Conservation (phyloP, 2,113 vertebrate genomes). For the Lanius collurio region DNA sequence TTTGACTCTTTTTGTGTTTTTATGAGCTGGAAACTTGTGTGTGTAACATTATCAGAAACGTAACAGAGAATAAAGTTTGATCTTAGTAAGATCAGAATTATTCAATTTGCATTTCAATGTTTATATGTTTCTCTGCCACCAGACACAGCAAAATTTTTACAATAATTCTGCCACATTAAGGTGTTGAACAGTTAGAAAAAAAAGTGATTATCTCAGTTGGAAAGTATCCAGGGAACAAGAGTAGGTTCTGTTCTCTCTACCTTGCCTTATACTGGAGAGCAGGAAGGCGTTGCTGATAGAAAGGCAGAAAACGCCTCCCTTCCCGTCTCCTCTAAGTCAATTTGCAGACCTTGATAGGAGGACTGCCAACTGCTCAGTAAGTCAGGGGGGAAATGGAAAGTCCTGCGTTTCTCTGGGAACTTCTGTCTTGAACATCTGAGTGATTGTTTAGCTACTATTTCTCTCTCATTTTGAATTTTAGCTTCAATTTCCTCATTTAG, state of each 20-base stretch:
- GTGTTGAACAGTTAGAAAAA: background rate
- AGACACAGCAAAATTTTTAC: background rate
- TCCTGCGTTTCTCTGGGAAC: background rate
- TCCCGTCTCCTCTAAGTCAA: background rate
- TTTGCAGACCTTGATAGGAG: background rate
- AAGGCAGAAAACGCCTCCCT: rapidly evolving
- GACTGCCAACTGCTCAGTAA: background rate
- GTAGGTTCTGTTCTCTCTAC: background rate
- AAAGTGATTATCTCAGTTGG: background rate
- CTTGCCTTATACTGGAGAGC: background rate
- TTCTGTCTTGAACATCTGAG: background rate
- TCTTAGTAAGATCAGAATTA: background rate
- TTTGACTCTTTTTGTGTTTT: background rate
- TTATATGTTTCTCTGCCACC: background rate
- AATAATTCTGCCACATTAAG: background rate
- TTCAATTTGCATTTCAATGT: background rate
- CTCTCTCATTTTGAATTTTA: background rate
- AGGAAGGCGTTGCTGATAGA: background rate
- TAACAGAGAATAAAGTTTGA: background rate
- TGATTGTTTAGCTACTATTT: background rate
- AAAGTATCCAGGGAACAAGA: background rate
- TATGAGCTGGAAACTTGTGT: background rate
- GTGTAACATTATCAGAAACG: background rate
- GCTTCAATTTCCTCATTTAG: background rate
- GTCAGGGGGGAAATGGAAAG: background rate